Evolutionary conservation across 30 jellyfish, hydroid and myxozoan genomes (phyloP).

Genomic region (Chrysaora quinquecirrha): DNA sequence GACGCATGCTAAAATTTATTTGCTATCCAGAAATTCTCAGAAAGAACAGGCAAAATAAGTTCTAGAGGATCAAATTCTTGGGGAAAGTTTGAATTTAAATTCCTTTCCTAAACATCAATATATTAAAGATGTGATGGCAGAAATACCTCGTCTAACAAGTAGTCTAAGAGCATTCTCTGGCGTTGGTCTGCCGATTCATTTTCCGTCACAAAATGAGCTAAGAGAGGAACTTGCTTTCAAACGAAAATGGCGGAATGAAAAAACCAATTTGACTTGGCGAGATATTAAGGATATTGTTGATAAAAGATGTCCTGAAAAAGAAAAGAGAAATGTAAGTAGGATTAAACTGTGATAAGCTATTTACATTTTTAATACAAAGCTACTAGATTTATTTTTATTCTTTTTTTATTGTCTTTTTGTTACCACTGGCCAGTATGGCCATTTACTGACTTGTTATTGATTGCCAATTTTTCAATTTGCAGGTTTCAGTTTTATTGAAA

Average conservation of each 20-base stretch:
- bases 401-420: too few species aligned
- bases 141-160: constrained; percentile 85
- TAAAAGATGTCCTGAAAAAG: constrained; percentile 33
- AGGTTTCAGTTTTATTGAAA: constrained; percentile 45
- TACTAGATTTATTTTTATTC: background rate
- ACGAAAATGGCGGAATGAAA: constrained; percentile 31
- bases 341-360: background rate
- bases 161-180: constrained; percentile 83
- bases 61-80: too few species aligned
- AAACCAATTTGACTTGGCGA: constrained; percentile 60
- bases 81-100: too few species aligned
- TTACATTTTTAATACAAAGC: background rate
- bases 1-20: too few species aligned
- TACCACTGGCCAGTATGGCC: background rate
- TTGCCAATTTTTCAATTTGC: background rate
- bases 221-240: constrained; percentile 65
- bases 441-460: background rate
- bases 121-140: constrained; percentile 58
- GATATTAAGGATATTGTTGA: constrained; percentile 39
- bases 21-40: too few species aligned
- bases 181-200: constrained; percentile 54
- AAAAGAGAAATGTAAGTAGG: constrained; percentile 36
- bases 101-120: too few species aligned
- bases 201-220: constrained; percentile 45
- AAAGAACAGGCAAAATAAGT: too few species aligned